Percentiles rank a stretch among this genome's conserved stretches.
Evolutionary conservation across 2,113 vertebrate genomes (phyloP).

Genomic region (Syngnathus scovelli): DNA sequence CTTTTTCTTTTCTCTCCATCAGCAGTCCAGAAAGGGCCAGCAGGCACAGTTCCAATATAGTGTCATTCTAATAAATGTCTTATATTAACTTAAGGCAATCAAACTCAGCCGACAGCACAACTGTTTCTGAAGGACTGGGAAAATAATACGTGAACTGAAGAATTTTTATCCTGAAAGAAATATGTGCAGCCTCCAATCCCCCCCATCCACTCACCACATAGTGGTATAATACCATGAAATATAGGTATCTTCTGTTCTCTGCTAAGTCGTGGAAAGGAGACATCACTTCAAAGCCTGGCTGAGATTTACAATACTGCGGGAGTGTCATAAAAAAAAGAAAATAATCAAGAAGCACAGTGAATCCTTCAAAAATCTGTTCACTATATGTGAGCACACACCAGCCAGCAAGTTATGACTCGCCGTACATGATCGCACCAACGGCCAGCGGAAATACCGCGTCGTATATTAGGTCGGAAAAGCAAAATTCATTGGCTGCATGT

Average conservation of each 20-base stretch:
- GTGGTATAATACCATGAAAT: constrained; percentile 21
- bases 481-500: constrained; percentile 42
- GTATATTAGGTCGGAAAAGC: constrained; percentile 39
- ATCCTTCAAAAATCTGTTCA: constrained; percentile 42
- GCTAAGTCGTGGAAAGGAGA: constrained; percentile 23
- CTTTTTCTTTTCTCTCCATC: constrained; percentile 31
- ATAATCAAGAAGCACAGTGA: constrained; percentile 39
- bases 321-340: constrained; percentile 42
- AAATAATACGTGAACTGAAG: constrained; percentile 14
- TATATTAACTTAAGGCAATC: constrained; percentile 68
- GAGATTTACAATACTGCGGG: constrained; percentile 57
- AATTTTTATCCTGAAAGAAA: constrained; percentile 7
- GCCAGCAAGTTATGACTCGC: constrained; percentile 39
- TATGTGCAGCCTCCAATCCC: constrained; percentile 18
- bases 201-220: constrained; percentile 15
- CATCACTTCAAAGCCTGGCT: constrained; percentile 30
- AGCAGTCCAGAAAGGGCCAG: constrained; percentile 40
- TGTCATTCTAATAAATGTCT: constrained; percentile 34
- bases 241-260: constrained; percentile 6
- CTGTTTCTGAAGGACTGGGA: constrained; percentile 23
- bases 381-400: constrained; percentile 41
- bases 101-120: constrained; percentile 40
- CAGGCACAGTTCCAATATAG: constrained; percentile 58
- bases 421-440: constrained; percentile 38
- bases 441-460: constrained; percentile 49